Conservation (phyloP, 1,140 invertebrate genomes). For the Trichonephila clavata region DNA sequence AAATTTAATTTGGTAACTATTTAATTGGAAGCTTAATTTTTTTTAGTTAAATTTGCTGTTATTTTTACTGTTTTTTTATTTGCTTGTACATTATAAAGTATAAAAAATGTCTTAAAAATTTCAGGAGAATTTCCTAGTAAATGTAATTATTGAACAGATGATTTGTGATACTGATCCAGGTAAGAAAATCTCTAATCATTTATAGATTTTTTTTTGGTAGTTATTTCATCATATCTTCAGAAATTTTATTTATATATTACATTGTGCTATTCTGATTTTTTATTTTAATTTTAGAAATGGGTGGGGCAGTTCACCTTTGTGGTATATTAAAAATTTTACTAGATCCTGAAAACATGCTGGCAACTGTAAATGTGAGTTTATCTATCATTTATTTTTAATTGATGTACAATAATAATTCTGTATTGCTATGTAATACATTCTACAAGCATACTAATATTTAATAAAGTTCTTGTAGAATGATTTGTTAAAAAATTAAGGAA, state of each 20-base stretch:
- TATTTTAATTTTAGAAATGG: slow-evolving; percentile 90
- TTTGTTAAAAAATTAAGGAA: no score
- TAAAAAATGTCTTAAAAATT: slow-evolving; percentile 16
- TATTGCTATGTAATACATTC: no score
- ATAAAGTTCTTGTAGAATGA: no score
- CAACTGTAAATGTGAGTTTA: slow-evolving; percentile 87
- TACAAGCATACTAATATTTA: no score
- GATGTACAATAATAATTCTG: not conserved
- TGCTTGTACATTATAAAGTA: not conserved
- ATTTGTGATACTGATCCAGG: slow-evolving; percentile 84
- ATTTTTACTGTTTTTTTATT: not conserved
- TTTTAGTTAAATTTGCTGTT: not conserved
- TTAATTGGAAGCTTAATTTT: not conserved
- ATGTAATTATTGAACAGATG: slow-evolving; percentile 99
- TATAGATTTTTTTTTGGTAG: not conserved
- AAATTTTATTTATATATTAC: not conserved
- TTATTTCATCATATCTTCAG: not conserved
- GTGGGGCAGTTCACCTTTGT: slow-evolving; percentile 97
- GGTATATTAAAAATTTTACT: slow-evolving; percentile 95
- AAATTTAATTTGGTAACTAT: no score
- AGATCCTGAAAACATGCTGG: slow-evolving; percentile 99
- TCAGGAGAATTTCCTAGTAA: slow-evolving; percentile 94
- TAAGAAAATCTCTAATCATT: slow-evolving; percentile 67
- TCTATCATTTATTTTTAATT: not conserved
- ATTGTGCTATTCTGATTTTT: not conserved